Evolutionary conservation across 2,797 vertebrate species (phyloP).

Genomic region (Sorex maritimensis): DNA sequence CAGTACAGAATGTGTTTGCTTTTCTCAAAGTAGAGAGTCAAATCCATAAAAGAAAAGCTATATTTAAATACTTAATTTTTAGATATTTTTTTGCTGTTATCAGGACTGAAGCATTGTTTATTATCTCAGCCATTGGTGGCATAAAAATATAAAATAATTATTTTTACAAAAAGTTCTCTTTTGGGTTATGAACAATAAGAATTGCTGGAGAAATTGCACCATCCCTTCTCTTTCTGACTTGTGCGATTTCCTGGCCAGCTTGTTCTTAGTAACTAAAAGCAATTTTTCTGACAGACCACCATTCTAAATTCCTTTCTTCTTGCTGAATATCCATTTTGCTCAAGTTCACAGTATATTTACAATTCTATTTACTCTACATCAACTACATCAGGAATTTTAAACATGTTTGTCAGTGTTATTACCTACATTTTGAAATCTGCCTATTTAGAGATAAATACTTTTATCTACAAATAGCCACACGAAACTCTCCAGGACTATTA

Average conservation of each 20-base stretch:
- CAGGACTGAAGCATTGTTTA: slow-evolving; percentile 22
- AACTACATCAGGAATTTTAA: slow-evolving; percentile 56
- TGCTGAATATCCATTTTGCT: slow-evolving; percentile 19
- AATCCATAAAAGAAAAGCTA: not conserved
- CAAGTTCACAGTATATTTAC: not conserved
- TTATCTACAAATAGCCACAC: slow-evolving; percentile 57
- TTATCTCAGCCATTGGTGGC: not conserved
- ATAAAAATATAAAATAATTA: not conserved
- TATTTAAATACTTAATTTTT: slow-evolving; percentile 21
- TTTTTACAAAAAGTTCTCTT: slow-evolving; percentile 4
- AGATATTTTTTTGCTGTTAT: slow-evolving; percentile 14
- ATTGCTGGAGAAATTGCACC: not conserved
- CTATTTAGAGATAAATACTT: slow-evolving; percentile 45
- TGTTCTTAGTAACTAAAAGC: not conserved
- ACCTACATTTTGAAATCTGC: slow-evolving; percentile 66
- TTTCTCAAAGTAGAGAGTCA: slow-evolving; percentile 3
- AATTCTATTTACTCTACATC: slow-evolving; percentile 15
- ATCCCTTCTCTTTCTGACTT: not conserved
- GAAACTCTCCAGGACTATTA: slow-evolving; percentile 60
- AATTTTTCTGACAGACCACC: not conserved
- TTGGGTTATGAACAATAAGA: slow-evolving; percentile 33
- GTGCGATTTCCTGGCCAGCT: not conserved
- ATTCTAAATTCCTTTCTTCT: not conserved
- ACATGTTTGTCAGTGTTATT: slow-evolving; percentile 57
- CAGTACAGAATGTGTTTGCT: not conserved